phyloP scores from a whole-genome alignment of 2,797 vertebrate genomes.

The Neosilurus mollespiculum region DNA sequence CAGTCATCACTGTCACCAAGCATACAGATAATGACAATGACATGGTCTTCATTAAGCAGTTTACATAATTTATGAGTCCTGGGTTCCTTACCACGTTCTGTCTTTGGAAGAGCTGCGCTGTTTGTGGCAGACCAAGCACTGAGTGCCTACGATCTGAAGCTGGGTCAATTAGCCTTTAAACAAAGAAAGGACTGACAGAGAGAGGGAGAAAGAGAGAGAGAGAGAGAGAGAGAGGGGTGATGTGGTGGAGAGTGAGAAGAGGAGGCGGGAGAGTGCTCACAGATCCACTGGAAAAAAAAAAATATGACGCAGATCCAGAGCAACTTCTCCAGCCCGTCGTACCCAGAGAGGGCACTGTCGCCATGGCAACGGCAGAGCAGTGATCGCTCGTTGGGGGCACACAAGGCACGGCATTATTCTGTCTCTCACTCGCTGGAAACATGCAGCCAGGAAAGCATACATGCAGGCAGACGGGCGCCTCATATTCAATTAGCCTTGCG shows the following conservation, averaged over 20 bases:
- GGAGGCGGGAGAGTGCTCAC: constrained; percentile 58
- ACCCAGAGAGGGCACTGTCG: constrained; percentile 79
- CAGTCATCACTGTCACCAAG: constrained; percentile 21
- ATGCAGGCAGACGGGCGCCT: constrained; percentile 49
- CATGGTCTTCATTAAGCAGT: constrained; percentile 35
- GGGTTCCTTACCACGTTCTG: constrained; percentile 66
- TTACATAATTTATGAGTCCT: constrained; percentile 47
- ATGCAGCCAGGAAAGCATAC: constrained; percentile 43
- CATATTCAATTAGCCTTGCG: constrained; percentile 55
- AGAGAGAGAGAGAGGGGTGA: constrained; percentile 68
- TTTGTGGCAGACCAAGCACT: constrained; percentile 58
- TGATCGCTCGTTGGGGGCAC: constrained; percentile 73
- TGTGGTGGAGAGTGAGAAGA: constrained; percentile 54
- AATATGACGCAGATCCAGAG: constrained; percentile 81
- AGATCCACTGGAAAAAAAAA: constrained; percentile 77
- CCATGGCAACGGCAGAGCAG: constrained; percentile 85
- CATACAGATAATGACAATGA: constrained; percentile 38
- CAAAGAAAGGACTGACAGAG: constrained; percentile 58
- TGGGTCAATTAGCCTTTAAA: constrained; percentile 64
- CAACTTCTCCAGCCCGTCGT: constrained; percentile 77
- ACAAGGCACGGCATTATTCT: constrained; percentile 65
- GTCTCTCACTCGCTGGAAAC: constrained; percentile 59
- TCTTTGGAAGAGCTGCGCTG: constrained; percentile 54
- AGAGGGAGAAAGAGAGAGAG: constrained; percentile 63
- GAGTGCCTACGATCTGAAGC: constrained; percentile 64